These are phyloP conservation scores for Melanotaenia pygmaea DNA, from an alignment of 2,797 vertebrate species.

Conservation along the genomic window DNA sequence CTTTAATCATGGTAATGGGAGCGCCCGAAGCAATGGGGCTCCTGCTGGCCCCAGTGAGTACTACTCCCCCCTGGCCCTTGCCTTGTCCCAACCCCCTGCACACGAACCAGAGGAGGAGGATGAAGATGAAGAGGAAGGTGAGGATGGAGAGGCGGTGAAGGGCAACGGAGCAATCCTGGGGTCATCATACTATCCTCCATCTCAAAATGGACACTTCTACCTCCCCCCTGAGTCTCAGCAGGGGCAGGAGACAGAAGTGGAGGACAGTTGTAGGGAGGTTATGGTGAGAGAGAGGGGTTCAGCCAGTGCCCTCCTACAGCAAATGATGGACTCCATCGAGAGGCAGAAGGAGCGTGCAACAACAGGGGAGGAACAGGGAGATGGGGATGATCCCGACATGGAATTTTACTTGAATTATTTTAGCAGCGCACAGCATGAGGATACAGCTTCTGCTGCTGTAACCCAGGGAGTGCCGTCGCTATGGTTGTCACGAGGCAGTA, in stretches of 20 bases:
- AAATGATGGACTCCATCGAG: conserved; percentile 95
- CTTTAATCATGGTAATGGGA: conserved; percentile 86
- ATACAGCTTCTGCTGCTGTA: conserved; percentile 82
- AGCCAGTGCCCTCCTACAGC: conserved; percentile 92
- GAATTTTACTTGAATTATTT: conserved; percentile 99
- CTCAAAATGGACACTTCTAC: conserved; percentile 92
- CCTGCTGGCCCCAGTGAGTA: conserved; percentile 78
- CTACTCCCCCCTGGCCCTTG: conserved; percentile 82
- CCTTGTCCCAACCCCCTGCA: conserved; percentile 82
- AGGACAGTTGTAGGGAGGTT: conserved; percentile 56
- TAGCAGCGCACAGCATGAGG: conserved; percentile 89
- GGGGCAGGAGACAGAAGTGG: conserved; percentile 77
- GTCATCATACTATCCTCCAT: conserved; percentile 84
- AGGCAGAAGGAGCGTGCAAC: conserved; percentile 86
- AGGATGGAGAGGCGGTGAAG: conserved; percentile 82
- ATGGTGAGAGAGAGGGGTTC: conserved; percentile 86
- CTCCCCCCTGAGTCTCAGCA: conserved; percentile 82
- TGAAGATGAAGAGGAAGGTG: conserved; percentile 86
- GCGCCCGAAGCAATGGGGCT: conserved; percentile 87
- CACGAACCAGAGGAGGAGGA: conserved; percentile 87
- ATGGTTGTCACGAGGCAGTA: conserved; percentile 77
- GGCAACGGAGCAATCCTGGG: conserved; percentile 79
- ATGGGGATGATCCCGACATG: conserved; percentile 90
- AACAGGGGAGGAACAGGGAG: conserved; percentile 87
- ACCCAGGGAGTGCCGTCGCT: conserved; percentile 77